These are phyloP conservation scores for Oopsacas minuta DNA, from an alignment of 37 sponge, comb jelly and placozoan genomes.

Conservation along the genomic window DNA sequence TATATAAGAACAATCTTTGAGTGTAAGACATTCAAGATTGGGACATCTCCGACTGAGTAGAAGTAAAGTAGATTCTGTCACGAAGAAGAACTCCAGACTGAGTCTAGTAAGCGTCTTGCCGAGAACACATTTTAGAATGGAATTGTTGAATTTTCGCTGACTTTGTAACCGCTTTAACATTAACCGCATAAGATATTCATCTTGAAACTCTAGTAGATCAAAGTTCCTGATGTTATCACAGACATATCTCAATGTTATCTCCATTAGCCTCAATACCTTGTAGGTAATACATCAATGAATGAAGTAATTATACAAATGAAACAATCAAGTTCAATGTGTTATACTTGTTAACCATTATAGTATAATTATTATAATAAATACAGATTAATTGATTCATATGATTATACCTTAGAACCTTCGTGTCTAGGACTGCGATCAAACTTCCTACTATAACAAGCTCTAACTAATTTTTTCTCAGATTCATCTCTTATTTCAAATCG, in stretches of 20 bases:
- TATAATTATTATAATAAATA: not conserved
- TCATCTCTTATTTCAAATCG: not conserved
- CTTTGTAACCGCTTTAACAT: not conserved
- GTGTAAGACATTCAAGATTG: not conserved
- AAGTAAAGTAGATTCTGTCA: not conserved
- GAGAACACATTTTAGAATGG: not conserved
- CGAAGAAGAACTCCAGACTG: slow-evolving; percentile 5
- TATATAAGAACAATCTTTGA: not conserved
- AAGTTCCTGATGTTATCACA: slow-evolving; percentile 17
- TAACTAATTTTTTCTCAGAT: not conserved
- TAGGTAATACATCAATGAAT: not conserved
- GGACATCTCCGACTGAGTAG: not conserved
- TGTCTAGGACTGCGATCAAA: not conserved
- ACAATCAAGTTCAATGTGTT: not conserved
- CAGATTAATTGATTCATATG: too few relatives aligned
- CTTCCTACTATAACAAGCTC: not conserved
- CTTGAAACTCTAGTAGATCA: not conserved
- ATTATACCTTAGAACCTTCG: not conserved
- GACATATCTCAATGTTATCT: not conserved
- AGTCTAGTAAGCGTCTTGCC: not conserved
- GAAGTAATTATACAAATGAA: not conserved
- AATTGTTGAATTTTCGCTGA: not conserved
- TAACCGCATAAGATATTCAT: slow-evolving; percentile 12
- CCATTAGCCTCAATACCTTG: not conserved
- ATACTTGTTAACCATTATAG: not conserved